Conservation (phyloP, 2,113 vertebrate genomes). For the Stercorarius parasiticus region DNA sequence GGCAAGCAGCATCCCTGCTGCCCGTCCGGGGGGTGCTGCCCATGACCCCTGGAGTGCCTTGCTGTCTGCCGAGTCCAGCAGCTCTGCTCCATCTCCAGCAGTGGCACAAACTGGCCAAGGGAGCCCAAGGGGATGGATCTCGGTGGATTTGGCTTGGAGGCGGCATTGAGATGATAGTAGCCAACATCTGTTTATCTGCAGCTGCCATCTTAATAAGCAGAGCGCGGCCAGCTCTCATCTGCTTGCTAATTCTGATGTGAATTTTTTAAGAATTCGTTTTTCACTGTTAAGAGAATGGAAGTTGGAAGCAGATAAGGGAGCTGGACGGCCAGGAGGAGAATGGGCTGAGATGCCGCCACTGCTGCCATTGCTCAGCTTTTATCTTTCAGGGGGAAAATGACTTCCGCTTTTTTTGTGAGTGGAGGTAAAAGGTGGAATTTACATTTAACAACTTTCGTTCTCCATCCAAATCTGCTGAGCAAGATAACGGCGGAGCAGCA, state of each 20-base stretch:
- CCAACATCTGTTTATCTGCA: slow-evolving; percentile 59
- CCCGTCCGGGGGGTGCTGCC: rapidly evolving
- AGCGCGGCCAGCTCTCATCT: slow-evolving; percentile 21
- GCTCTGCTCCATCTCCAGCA: not conserved
- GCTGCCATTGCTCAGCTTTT: slow-evolving; percentile 61
- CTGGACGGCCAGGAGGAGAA: slow-evolving; percentile 15
- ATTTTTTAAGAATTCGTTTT: slow-evolving; percentile 63
- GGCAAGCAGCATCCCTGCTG: not conserved
- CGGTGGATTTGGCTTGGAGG: slow-evolving; percentile 35
- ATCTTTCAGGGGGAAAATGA: slow-evolving; percentile 59
- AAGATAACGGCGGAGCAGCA: slow-evolving; percentile 43
- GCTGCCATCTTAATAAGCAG: slow-evolving; percentile 56
- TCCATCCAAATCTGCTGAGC: slow-evolving; percentile 65
- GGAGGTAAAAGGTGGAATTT: slow-evolving; percentile 69
- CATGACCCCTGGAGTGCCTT: rapidly evolving
- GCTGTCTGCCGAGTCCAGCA: not conserved
- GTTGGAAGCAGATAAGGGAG: slow-evolving; percentile 56
- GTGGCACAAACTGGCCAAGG: rapidly evolving
- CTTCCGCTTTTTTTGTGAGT: slow-evolving; percentile 37
- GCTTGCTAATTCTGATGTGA: slow-evolving; percentile 57
- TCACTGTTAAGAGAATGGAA: slow-evolving; percentile 54
- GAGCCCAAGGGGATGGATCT: not conserved
- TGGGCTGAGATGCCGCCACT: not conserved
- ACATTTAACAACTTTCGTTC: slow-evolving; percentile 63
- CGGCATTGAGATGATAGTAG: slow-evolving; percentile 38